These are phyloP conservation scores for Haliclona indistincta DNA, from an alignment of 37 sponge, comb jelly and placozoan species.

Conservation along the genomic window DNA sequence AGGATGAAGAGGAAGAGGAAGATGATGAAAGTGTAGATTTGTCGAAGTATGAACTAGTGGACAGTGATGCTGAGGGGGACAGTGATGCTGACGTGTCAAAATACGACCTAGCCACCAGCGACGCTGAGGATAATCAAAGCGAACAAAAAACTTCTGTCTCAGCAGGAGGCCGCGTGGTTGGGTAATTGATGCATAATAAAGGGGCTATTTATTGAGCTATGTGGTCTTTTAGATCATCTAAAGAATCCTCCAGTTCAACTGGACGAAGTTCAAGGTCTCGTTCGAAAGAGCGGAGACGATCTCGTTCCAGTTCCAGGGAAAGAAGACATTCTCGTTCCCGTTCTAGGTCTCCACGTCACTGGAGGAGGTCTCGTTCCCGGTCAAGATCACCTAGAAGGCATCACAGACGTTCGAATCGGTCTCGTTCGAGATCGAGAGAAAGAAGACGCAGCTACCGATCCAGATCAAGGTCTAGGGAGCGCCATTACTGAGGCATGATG, in stretches of 20 bases:
- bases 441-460: neutral
- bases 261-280: neutral
- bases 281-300: neutral
- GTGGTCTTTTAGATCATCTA: too few relatives aligned
- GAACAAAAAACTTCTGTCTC: too few relatives aligned
- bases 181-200: slow-evolving; percentile 5
- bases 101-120: slow-evolving; percentile 62
- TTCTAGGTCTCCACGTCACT: too few relatives aligned
- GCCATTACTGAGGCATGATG: too few relatives aligned
- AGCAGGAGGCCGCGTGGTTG: neutral
- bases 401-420: neutral
- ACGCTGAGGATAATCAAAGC: slow-evolving; percentile 51
- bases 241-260: neutral
- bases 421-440: slow-evolving; percentile 25
- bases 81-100: slow-evolving; percentile 68
- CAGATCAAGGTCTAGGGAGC: neutral
- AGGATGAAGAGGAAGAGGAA: slow-evolving; percentile 58
- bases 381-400: neutral
- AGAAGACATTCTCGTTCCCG: slow-evolving; percentile 8
- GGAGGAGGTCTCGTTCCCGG: neutral
- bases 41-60: slow-evolving; percentile 79
- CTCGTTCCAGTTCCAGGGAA: slow-evolving; percentile 15
- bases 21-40: slow-evolving; percentile 63
- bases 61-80: slow-evolving; percentile 31
- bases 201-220: too few relatives aligned